Evolutionary conservation across 2,888 invertebrate genomes (phyloP), one percentile per base, ranked within the genome.

Genomic region (Synergus japonicus): DNA sequence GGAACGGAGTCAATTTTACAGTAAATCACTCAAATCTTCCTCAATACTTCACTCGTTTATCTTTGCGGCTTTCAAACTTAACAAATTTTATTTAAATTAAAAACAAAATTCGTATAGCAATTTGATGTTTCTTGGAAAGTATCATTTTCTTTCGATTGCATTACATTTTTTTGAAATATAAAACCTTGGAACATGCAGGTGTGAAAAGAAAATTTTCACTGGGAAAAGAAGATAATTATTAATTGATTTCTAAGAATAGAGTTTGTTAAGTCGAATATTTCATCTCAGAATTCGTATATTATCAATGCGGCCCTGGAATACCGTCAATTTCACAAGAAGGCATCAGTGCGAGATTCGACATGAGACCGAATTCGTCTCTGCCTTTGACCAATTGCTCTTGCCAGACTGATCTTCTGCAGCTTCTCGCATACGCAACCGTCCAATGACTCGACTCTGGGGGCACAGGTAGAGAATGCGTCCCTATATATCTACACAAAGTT

Each of bases 381-480:
- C 22, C 22, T 60, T 60, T 60, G 60, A 60, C 22, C 60, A 60
- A 60, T 60, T 60, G 60, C 60, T 60, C 22, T 60, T 60, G 18
- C 60, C 22, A 60, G 60, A 60, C 22, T 22, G 60, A 29, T 60
- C 60, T 29, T 60, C 22, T 60, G 60, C 60, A 60, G 60, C 60
- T 60, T 60, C 60, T 60, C 60, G 60, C 60, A 60, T 60, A 60
- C 60, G 60, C 22, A 60, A 60, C 60, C 60, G 60, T 60, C 60
- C 60, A 60, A 60, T 22, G 60, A 29, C 60, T 60, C 22, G 60
- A 60, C 60, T 60, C 22, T 22, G 10, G 12, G 60, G 22, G 60
- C 22, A 60, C 60, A 60, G 60, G 60, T 60, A 60, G 60, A 60
- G 60, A 60, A 60, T 60, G 60, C 60, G 12, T 60, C 22, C 10